Conservation (phyloP, 2,797 vertebrate genomes). For the Gouania willdenowi region DNA sequence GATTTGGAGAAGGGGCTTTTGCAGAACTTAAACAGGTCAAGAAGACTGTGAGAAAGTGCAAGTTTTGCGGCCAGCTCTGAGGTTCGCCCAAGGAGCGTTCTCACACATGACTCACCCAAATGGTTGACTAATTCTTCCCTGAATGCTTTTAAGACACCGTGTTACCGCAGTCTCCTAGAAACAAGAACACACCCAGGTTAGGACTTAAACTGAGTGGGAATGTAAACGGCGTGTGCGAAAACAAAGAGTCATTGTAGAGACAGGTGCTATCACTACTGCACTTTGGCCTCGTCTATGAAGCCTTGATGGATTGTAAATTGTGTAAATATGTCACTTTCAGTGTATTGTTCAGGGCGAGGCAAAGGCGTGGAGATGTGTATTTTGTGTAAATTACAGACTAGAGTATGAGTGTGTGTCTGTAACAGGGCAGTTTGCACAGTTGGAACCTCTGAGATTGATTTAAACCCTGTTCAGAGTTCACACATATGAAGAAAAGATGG, state of each 20-base stretch:
- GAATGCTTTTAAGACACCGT: conserved; percentile 31
- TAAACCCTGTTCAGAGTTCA: too few species aligned
- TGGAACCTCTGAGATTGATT: too few species aligned
- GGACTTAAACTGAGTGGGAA: conserved; percentile 30
- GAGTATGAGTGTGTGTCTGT: too few species aligned
- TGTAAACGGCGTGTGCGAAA: conserved; percentile 40
- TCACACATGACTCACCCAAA: conserved; percentile 47
- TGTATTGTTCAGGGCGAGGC: too few species aligned
- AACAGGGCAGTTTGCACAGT: too few species aligned
- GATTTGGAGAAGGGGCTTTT: not conserved
- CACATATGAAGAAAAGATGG: too few species aligned
- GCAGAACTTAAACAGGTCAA: not conserved
- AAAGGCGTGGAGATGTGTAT: conserved; percentile 17
- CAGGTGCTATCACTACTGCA: conserved; percentile 19
- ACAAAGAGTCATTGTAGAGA: conserved; percentile 50
- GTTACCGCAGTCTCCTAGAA: conserved; percentile 47
- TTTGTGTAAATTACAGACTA: too few species aligned
- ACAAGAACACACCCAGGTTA: conserved; percentile 30
- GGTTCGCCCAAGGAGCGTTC: conserved; percentile 11
- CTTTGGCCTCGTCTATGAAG: too few species aligned
- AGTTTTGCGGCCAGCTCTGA: conserved; percentile 8
- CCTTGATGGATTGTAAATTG: too few species aligned
- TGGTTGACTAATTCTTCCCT: conserved; percentile 56
- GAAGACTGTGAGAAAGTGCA: conserved; percentile 2
- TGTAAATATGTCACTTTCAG: too few species aligned